Percentiles rank a stretch among this genome's conserved stretches.
Evolutionary conservation across 2,888 invertebrate genomes (phyloP).

Genomic region (Augochlorella aurata): DNA sequence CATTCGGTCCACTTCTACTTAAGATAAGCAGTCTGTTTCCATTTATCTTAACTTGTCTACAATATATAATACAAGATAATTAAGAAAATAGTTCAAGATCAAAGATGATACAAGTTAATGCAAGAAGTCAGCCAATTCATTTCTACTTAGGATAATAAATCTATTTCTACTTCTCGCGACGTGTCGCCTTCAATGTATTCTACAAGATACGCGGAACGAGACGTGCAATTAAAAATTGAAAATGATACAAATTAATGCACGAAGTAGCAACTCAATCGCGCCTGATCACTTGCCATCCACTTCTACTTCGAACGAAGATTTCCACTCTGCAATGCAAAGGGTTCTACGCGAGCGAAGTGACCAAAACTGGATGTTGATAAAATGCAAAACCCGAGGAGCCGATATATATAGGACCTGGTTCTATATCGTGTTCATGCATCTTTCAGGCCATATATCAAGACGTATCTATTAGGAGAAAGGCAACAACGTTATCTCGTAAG

Average conservation of each 20-base stretch:
- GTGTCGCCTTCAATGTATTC: too few species aligned
- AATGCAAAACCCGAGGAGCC: background rate
- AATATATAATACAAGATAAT: too few species aligned
- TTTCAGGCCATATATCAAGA: background rate
- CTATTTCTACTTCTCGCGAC: too few species aligned
- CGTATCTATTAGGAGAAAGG: background rate
- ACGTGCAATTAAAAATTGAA: background rate
- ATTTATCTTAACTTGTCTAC: too few species aligned
- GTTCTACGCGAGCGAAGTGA: background rate
- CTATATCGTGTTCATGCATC: background rate
- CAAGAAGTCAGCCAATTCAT: background rate
- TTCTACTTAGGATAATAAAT: too few species aligned
- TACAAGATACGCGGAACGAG: background rate
- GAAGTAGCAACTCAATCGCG: too few species aligned
- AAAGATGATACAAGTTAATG: background rate
- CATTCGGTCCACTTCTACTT: too few species aligned
- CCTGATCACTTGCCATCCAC: too few species aligned
- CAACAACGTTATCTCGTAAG: background rate
- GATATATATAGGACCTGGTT: too few species aligned
- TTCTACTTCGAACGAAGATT: too few species aligned
- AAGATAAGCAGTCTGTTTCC: too few species aligned
- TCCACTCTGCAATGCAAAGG: too few species aligned
- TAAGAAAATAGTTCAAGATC: background rate
- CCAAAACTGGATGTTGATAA: background rate
- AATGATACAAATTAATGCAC: background rate